phyloP scores from a whole-genome alignment of 2,113 vertebrate species.

The Mobula birostris region DNA sequence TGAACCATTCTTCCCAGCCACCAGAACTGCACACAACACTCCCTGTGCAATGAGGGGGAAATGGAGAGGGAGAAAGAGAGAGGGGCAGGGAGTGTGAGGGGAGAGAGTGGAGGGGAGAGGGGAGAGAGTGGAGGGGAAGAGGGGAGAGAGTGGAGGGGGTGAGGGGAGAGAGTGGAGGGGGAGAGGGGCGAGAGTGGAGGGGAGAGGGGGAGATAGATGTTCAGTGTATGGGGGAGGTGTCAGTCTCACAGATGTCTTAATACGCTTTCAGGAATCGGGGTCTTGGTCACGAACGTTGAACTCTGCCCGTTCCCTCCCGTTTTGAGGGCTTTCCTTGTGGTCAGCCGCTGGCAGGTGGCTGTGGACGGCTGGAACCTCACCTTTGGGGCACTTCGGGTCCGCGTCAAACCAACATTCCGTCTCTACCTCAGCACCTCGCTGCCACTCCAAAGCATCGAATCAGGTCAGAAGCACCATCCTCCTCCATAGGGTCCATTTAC shows the following conservation, averaged over 20 bases:
- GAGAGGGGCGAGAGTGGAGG: not conserved
- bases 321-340: slow-evolving; percentile 45
- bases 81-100: no score
- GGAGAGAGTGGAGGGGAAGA: not conserved
- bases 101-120: not conserved
- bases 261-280: slow-evolving; percentile 52
- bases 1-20: no score
- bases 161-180: not conserved
- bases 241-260: not conserved
- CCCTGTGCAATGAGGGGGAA: no score
- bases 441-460: slow-evolving; percentile 49
- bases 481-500: no score
- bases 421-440: slow-evolving; percentile 65
- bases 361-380: slow-evolving; percentile 28
- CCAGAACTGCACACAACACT: no score
- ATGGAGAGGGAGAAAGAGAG: no score
- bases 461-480: slow-evolving; percentile 44
- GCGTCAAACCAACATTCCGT: slow-evolving; percentile 51
- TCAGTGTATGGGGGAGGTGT: no score
- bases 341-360: not conserved
- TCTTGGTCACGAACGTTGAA: slow-evolving; percentile 61
- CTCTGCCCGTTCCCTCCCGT: slow-evolving; percentile 39
- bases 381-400: slow-evolving; percentile 3
- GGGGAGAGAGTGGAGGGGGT: not conserved
- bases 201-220: not conserved